Percentiles rank a stretch among this genome's conserved stretches.
Conservation (phyloP, 2,797 vertebrate genomes). For the Sciurus vulgaris region DNA sequence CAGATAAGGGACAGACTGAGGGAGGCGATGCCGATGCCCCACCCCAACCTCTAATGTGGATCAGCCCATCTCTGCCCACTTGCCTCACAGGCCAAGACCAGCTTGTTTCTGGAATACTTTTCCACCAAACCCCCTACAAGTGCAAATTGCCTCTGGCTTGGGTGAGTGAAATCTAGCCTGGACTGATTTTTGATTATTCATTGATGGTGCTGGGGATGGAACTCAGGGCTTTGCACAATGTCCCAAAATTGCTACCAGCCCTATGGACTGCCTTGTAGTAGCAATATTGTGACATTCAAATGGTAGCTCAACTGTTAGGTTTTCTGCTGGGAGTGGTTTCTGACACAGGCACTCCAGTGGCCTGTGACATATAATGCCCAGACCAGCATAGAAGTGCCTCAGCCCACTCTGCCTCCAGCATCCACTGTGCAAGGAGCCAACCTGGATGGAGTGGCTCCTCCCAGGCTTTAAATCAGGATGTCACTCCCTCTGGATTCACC, state of each 20-base stretch:
- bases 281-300: not conserved
- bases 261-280: accelerated
- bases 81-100: not conserved
- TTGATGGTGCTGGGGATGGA: no score
- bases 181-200: not conserved
- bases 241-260: not conserved
- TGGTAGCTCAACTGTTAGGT: not conserved
- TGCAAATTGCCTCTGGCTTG: not conserved
- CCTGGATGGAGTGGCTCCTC: not conserved
- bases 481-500: no score
- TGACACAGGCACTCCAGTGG: not conserved
- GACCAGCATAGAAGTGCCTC: not conserved
- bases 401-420: not conserved
- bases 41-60: not conserved
- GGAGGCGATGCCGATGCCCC: no score
- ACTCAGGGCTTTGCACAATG: no score
- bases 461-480: not conserved
- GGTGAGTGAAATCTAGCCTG: not conserved
- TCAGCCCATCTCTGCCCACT: not conserved
- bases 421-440: no score
- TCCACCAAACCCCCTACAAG: not conserved
- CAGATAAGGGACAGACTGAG: not conserved
- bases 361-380: accelerated
- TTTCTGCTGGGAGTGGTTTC: not conserved
- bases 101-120: not conserved